phyloP scores from a whole-genome alignment of 2,113 vertebrate genomes.

The Scomber scombrus region DNA sequence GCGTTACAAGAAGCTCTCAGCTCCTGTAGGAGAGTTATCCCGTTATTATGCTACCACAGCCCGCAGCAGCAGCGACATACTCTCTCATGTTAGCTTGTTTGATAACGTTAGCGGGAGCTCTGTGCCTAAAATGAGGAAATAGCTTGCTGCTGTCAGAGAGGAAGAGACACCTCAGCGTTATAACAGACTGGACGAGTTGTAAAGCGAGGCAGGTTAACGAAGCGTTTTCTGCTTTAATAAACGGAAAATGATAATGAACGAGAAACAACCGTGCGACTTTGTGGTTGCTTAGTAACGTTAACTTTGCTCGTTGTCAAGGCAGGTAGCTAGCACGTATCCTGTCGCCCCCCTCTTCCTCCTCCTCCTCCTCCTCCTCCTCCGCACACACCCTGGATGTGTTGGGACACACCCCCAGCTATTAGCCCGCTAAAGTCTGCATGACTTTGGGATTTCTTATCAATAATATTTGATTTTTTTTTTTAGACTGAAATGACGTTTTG shows the following conservation, averaged over 20 bases:
- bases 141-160: not conserved
- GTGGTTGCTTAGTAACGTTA: slow-evolving; percentile 40
- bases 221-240: not conserved
- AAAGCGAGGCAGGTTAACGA: not conserved
- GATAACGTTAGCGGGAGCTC: not conserved
- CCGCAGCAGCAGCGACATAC: not conserved
- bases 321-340: slow-evolving; percentile 27
- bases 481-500: no score
- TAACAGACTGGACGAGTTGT: not conserved
- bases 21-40: not conserved
- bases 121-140: not conserved
- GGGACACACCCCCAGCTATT: slow-evolving; percentile 57
- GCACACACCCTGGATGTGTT: no score
- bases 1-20: not conserved
- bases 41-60: not conserved
- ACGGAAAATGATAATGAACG: not conserved
- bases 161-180: not conserved
- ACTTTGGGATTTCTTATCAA: no score
- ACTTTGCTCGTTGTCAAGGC: slow-evolving; percentile 12
- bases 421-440: not conserved
- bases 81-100: not conserved
- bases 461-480: no score
- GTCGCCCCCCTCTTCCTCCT: not conserved
- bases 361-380: not conserved
- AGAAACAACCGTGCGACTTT: not conserved